Evolutionary conservation across 2,888 invertebrate species (phyloP).

Genomic region (Tortrix viridana): DNA sequence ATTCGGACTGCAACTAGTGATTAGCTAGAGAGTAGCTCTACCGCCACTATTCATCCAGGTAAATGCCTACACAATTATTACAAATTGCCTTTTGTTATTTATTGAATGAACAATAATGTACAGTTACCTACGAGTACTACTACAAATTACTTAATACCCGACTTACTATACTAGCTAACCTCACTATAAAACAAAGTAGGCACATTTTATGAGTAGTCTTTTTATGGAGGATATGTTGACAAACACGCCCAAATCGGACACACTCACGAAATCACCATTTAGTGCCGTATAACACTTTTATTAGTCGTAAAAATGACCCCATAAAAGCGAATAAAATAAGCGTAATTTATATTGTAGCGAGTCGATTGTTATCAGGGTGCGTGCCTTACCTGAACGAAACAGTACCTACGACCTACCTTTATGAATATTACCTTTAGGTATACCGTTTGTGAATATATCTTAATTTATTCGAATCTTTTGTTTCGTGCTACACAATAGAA

Average conservation of each 20-base stretch:
- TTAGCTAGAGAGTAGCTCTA: too few species aligned
- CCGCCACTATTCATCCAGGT: too few species aligned
- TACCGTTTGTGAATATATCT: background rate
- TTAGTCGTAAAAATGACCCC: slow-evolving; percentile 58
- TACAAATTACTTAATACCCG: background rate
- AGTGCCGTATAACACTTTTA: slow-evolving; percentile 55
- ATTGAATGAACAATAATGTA: too few species aligned
- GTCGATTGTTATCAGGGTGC: slow-evolving; percentile 52
- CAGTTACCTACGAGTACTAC: too few species aligned
- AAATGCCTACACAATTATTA: too few species aligned
- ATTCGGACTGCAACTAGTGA: too few species aligned
- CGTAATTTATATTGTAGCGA: slow-evolving; percentile 57
- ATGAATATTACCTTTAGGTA: too few species aligned
- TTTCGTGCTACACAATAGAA: background rate
- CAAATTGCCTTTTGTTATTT: too few species aligned
- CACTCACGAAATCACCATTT: slow-evolving; percentile 51
- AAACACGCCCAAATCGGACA: slow-evolving; percentile 45
- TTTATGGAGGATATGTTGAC: slow-evolving; percentile 42
- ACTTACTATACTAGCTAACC: slow-evolving; percentile 1
- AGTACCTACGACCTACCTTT: too few species aligned
- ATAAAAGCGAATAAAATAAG: slow-evolving; percentile 56
- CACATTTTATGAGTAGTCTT: slow-evolving; percentile 30
- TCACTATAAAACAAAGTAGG: slow-evolving; percentile 20
- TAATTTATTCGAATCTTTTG: background rate
- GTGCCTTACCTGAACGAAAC: slow-evolving; percentile 27